These are phyloP conservation scores for Siderastrea siderea DNA, from an alignment of 92 coral and sea anemone genomes.

Conservation along the genomic window DNA sequence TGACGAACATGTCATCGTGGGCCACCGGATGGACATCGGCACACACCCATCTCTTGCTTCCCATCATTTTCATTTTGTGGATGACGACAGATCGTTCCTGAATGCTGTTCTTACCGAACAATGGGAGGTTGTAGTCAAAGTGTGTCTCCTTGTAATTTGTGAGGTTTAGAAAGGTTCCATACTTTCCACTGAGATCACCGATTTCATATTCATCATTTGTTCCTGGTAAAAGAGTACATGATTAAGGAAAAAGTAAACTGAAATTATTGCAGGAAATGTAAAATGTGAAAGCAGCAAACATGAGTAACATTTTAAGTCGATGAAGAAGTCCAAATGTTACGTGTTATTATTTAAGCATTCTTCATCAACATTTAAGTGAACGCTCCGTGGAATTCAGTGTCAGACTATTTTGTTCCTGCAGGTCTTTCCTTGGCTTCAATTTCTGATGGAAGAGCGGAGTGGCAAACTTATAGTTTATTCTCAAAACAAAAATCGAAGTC, in stretches of 20 bases:
- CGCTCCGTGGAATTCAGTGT: too few relatives aligned
- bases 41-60: constrained; percentile 92
- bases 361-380: too few relatives aligned
- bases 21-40: constrained; percentile 68
- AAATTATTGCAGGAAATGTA: too few relatives aligned
- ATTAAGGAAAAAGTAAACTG: not conserved
- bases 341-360: too few relatives aligned
- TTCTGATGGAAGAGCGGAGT: too few relatives aligned
- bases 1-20: constrained; percentile 21
- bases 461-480: too few relatives aligned
- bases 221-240: constrained; percentile 49
- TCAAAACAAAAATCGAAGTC: too few relatives aligned
- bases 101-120: constrained; percentile 91
- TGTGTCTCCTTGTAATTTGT: constrained; percentile 41
- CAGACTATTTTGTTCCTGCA: too few relatives aligned
- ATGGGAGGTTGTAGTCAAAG: constrained; percentile 87
- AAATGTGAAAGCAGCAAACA: too few relatives aligned
- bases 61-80: constrained; percentile 70
- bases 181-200: constrained; percentile 94
- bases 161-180: constrained; percentile 78
- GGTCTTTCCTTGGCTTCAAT: too few relatives aligned
- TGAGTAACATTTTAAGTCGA: too few relatives aligned
- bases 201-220: constrained; percentile 94
- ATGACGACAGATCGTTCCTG: constrained; percentile 92
- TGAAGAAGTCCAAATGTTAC: too few relatives aligned